phyloP scores from a whole-genome alignment of 2,888 invertebrate species.

The Tenthredo livida region DNA sequence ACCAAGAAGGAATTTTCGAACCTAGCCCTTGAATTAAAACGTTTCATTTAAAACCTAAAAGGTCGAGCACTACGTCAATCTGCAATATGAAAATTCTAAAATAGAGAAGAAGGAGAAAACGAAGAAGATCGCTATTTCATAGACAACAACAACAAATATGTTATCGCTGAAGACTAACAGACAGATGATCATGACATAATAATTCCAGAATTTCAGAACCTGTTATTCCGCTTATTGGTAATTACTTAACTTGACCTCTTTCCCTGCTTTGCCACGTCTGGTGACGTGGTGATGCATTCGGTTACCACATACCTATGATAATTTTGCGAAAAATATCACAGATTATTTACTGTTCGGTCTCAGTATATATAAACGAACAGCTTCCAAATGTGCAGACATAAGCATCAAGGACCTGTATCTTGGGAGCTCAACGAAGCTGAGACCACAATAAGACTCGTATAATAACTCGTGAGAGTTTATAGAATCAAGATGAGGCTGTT shows the following conservation, averaged over 20 bases:
- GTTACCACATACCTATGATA: not conserved
- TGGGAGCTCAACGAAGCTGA: not conserved
- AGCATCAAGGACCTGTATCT: not conserved
- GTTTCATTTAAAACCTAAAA: constrained; percentile 8
- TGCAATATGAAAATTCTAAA: not conserved
- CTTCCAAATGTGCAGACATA: not conserved
- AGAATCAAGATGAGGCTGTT: constrained; percentile 15
- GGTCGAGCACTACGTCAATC: not conserved
- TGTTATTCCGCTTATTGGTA: not conserved
- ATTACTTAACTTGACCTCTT: not conserved
- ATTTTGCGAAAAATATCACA: not conserved
- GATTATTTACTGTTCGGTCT: not conserved
- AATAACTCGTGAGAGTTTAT: constrained; percentile 10
- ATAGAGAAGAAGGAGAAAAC: not conserved
- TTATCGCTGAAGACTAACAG: too few species aligned
- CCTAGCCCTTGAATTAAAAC: constrained; percentile 32
- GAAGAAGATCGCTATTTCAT: not conserved
- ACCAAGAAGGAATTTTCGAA: constrained; percentile 32
- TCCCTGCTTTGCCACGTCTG: not conserved
- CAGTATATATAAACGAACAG: not conserved
- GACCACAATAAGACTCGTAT: not conserved
- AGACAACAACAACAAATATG: too few species aligned
- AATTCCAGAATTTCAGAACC: not conserved
- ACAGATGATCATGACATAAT: not conserved
- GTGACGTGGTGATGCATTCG: too few species aligned